Conservation (phyloP, 2,888 invertebrate species). For the Trichopria drosophilae region DNA sequence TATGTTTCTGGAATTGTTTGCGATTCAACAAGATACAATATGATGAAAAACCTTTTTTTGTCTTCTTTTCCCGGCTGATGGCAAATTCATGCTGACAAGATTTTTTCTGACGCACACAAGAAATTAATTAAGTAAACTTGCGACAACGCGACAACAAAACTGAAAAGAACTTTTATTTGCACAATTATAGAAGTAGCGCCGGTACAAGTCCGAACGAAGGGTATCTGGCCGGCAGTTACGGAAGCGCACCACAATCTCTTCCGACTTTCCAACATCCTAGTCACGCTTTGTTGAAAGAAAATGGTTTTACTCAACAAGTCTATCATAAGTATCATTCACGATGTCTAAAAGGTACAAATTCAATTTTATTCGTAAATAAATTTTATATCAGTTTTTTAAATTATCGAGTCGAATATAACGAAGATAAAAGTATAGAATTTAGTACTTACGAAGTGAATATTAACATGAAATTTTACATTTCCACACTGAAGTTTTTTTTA, state of each 20-base stretch:
- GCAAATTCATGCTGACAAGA: no score
- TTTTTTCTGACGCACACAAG: no score
- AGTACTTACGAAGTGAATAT: no score
- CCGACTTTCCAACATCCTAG: slow-evolving; percentile 96
- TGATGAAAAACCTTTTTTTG: not conserved
- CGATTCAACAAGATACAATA: no score
- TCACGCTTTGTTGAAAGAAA: slow-evolving; percentile 90
- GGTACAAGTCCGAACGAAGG: slow-evolving; percentile 74
- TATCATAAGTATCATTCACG: slow-evolving; percentile 95
- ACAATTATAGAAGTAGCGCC: slow-evolving; percentile 74
- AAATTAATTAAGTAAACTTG: no score
- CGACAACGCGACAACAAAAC: no score
- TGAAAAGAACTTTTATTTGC: slow-evolving; percentile 6
- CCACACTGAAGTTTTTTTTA: not conserved
- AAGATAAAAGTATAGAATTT: slow-evolving; percentile 3
- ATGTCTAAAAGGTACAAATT: slow-evolving; percentile 79
- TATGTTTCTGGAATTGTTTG: no score
- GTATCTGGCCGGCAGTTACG: slow-evolving; percentile 71
- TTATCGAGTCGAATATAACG: no score
- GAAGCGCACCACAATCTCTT: slow-evolving; percentile 81
- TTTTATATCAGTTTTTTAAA: no score
- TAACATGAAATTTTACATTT: no score
- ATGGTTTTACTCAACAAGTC: slow-evolving; percentile 96
- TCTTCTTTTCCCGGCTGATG: no score
- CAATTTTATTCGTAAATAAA: not conserved